phyloP scores from a whole-genome alignment of 1,140 invertebrate species.

The Rhyacophila brunnea region DNA sequence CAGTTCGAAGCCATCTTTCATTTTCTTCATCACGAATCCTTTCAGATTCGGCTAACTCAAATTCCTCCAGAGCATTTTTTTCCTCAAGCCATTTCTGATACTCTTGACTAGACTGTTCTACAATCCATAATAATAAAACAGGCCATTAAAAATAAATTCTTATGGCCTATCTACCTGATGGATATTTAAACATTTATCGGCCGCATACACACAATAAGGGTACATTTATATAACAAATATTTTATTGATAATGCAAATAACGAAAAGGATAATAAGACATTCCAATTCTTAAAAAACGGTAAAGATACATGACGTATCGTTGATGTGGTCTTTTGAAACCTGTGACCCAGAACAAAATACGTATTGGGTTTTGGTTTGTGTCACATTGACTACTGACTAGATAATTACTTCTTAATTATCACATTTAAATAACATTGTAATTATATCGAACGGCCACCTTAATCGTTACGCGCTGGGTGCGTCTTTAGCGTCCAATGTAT shows the following conservation, averaged over 20 bases:
- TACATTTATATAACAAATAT: not conserved
- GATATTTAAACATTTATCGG: too few species aligned
- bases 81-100: conserved; percentile 52
- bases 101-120: conserved; percentile 38
- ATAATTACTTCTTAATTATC: too few species aligned
- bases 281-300: not conserved
- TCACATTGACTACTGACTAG: too few species aligned
- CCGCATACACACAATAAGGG: conserved; percentile 2
- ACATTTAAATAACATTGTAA: too few species aligned
- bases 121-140: conserved; percentile 37
- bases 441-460: too few species aligned
- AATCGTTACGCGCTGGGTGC: too few species aligned
- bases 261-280: not conserved
- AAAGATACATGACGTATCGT: too few species aligned
- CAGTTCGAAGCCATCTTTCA: conserved; percentile 50
- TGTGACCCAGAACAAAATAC: too few species aligned
- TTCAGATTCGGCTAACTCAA: conserved; percentile 46
- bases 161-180: not conserved
- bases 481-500: too few species aligned
- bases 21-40: conserved; percentile 48
- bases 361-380: too few species aligned
- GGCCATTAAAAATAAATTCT: conserved; percentile 14
- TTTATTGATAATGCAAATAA: not conserved
- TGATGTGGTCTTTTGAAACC: too few species aligned
- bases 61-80: conserved; percentile 43